Evolutionary conservation across 2,888 invertebrate genomes (phyloP).

Genomic region (Amphipoea lucens): DNA sequence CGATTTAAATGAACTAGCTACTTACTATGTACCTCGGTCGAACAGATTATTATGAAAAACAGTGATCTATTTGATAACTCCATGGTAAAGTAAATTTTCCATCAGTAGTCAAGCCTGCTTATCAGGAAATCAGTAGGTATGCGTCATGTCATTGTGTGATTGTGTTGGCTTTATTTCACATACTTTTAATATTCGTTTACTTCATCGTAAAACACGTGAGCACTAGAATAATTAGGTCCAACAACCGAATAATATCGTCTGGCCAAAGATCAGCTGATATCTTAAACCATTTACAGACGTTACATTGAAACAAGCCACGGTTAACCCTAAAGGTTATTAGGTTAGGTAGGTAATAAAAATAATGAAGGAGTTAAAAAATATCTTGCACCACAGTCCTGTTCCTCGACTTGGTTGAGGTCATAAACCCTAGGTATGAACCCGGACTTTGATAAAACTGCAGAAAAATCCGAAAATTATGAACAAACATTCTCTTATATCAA

Average conservation of each 20-base stretch:
- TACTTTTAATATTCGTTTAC: constrained; percentile 39
- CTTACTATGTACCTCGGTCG: neutral
- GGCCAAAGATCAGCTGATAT: constrained; percentile 23
- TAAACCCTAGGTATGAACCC: too few relatives aligned
- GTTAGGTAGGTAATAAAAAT: neutral
- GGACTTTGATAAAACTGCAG: neutral
- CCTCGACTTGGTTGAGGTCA: neutral
- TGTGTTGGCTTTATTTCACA: constrained; percentile 13
- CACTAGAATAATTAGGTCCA: constrained; percentile 16
- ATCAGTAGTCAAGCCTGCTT: constrained; percentile 15
- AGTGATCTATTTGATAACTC: neutral
- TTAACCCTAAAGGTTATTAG: neutral
- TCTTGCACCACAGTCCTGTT: too few relatives aligned
- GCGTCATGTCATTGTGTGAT: constrained; percentile 21
- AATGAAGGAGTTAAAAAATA: neutral
- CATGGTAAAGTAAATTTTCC: constrained; percentile 18
- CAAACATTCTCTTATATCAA: too few relatives aligned
- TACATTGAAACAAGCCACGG: neutral
- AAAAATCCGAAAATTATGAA: neutral
- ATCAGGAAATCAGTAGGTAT: constrained; percentile 38
- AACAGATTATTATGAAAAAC: neutral
- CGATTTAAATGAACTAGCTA: neutral
- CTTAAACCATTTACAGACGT: neutral
- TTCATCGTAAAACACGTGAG: constrained; percentile 5
- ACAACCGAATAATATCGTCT: constrained; percentile 3